Conservation (phyloP, 2,888 invertebrate species). For the Rhimphoctona megacephalus region DNA sequence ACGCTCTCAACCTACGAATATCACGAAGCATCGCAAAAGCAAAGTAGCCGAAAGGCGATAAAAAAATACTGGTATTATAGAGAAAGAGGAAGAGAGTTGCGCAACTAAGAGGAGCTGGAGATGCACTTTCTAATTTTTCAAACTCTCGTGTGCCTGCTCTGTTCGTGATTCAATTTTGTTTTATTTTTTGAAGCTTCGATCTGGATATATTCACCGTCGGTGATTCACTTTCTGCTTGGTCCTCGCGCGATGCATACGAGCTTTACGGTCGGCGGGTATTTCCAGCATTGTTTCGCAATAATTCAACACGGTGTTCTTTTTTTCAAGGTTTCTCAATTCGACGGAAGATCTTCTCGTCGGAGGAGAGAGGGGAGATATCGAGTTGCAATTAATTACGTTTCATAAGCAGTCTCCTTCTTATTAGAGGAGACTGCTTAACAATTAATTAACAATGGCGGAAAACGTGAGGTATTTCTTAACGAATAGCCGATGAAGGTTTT, state of each 20-base stretch:
- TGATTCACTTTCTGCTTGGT: constrained; percentile 21
- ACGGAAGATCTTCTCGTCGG: too few species aligned
- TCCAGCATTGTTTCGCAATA: constrained; percentile 2
- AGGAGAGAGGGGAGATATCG: too few species aligned
- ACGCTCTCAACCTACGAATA: constrained; percentile 11
- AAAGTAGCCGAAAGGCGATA: constrained; percentile 35
- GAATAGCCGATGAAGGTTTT: too few species aligned
- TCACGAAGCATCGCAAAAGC: constrained; percentile 32
- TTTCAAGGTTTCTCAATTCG: not conserved
- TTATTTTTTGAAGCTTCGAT: constrained; percentile 11
- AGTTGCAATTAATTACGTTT: too few species aligned
- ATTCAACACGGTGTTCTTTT: not conserved
- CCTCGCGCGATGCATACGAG: constrained; percentile 1
- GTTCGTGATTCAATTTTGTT: not conserved
- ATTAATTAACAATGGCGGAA: too few species aligned
- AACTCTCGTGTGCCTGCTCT: not conserved
- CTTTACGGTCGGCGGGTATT: not conserved
- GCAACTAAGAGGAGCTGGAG: constrained; percentile 19
- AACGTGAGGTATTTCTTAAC: too few species aligned
- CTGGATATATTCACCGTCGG: constrained; percentile 28
- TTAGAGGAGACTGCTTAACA: too few species aligned
- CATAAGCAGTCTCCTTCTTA: too few species aligned
- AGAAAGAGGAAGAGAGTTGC: constrained; percentile 26
- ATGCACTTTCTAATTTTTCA: constrained; percentile 63
- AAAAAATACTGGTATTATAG: constrained; percentile 39